Conservation (phyloP, 2,797 vertebrate genomes). For the Aulostomus chinensis region DNA sequence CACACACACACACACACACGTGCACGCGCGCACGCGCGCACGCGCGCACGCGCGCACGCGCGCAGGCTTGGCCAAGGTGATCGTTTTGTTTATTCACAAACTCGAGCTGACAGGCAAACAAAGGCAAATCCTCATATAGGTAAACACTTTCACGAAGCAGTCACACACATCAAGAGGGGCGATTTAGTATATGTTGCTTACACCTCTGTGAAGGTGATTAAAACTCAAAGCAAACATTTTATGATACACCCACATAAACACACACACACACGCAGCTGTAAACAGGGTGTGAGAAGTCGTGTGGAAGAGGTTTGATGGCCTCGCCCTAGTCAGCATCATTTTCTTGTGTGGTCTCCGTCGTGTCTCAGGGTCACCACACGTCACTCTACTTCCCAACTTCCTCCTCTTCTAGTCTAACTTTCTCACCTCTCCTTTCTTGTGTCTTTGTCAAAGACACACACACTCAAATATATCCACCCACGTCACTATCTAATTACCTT, state of each 20-base stretch:
- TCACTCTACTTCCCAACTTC: constrained; percentile 8
- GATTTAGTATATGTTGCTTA: background rate
- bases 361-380: constrained; percentile 22
- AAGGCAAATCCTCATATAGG: constrained; percentile 21
- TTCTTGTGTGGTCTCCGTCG: constrained; percentile 18
- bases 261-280: background rate
- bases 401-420: constrained; percentile 14
- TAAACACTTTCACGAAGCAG: constrained; percentile 21
- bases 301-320: constrained; percentile 9
- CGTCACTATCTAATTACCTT: constrained; percentile 26
- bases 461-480: constrained; percentile 1
- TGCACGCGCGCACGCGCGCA: background rate
- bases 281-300: constrained; percentile 13
- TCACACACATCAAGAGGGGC: background rate
- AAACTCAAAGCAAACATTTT: background rate
- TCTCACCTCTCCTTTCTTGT: constrained; percentile 10
- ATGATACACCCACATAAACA: background rate
- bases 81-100: constrained; percentile 43
- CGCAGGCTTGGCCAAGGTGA: background rate
- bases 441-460: constrained; percentile 27
- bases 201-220: background rate
- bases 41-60: background rate
- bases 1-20: constrained; percentile 3
- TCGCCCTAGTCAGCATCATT: constrained; percentile 17
- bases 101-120: constrained; percentile 22